A percentile compares a stretch with the other conserved stretches of the same genome.
phyloP scores from a whole-genome alignment of 2,797 vertebrate species.

The Syndactyla subalaris region DNA sequence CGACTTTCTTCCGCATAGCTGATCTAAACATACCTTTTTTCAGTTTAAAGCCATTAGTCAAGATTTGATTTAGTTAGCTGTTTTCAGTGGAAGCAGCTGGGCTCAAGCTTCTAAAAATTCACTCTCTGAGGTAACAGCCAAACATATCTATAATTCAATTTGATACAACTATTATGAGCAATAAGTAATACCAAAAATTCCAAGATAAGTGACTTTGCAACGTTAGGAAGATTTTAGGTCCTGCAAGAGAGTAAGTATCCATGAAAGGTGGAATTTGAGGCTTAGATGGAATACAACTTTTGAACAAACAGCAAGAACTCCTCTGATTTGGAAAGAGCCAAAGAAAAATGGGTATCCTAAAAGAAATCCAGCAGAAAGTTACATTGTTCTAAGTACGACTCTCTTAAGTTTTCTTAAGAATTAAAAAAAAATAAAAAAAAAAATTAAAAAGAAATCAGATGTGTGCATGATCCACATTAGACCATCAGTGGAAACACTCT shows the following conservation, averaged over 20 bases:
- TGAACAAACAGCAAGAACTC: accelerated
- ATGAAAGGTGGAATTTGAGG: background rate
- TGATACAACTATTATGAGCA: background rate
- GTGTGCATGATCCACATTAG: background rate
- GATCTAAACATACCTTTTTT: background rate
- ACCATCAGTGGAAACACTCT: background rate
- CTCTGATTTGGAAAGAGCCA: background rate
- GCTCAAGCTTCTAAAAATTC: background rate
- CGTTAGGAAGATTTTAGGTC: background rate
- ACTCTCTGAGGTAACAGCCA: background rate
- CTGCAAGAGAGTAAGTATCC: background rate
- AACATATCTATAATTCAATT: background rate
- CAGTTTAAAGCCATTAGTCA: background rate
- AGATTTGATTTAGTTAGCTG: background rate
- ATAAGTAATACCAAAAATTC: background rate
- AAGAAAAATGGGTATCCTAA: background rate
- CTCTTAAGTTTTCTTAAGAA: background rate
- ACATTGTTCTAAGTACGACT: background rate
- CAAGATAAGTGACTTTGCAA: background rate
- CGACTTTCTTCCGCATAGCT: background rate
- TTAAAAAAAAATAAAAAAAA: background rate
- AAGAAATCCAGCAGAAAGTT: background rate
- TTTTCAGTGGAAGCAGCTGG: background rate
- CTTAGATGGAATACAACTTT: background rate
- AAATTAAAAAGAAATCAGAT: background rate